Evolutionary conservation across 2,113 vertebrate species (phyloP), one percentile per base, ranked within the genome.

Genomic region (Calyptomena viridis): DNA sequence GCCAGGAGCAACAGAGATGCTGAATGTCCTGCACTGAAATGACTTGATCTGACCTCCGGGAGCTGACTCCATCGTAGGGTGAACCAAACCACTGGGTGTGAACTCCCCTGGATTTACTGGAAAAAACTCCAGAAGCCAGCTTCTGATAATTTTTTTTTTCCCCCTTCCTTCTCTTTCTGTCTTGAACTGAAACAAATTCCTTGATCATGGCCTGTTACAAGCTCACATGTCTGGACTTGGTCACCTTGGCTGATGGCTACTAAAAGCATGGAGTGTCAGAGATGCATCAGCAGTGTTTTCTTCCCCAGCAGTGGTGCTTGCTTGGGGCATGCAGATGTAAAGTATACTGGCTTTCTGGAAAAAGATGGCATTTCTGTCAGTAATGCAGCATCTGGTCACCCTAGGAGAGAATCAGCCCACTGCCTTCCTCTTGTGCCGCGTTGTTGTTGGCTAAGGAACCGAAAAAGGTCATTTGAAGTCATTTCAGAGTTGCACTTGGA

Each of bases 401-500:
- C 63, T 81, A 86, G 83, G 92, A 93, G 46, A 71, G 56, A 53
- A 62, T 87, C 90, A 33, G 23, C 56, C 42, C 37, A 5, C 80
- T 78, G 83, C 88, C 46, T 92, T 40, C 20, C 40, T 87, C 76
- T 89, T 0, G 1, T 2, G 14, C 80, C 80, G 71, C 0, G 24
- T 77, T 96, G 49, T 89, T 96, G 66, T 95, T 96, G 95, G 90
- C 93, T 42, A 39, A 93, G 58, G 86, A 93, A 62, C 44, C 11
- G 0, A 58, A 39, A 74, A 84, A 84, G 79, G 93, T 92, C 85
- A 88, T 93, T 78, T 96, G 66, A 96, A 96, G 86, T 96, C 10
- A 78, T 93, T 95, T 96, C 88, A 90, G 95, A 89, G 49, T 46
- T 87, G 62, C 30, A 30, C 82, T 95, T 95, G 81, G 94, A 94